Percentiles rank a stretch among this genome's conserved stretches.
phyloP scores from a whole-genome alignment of 30 jellyfish, hydroid and myxozoan genomes.

The Haliclystus octoradiatus region DNA sequence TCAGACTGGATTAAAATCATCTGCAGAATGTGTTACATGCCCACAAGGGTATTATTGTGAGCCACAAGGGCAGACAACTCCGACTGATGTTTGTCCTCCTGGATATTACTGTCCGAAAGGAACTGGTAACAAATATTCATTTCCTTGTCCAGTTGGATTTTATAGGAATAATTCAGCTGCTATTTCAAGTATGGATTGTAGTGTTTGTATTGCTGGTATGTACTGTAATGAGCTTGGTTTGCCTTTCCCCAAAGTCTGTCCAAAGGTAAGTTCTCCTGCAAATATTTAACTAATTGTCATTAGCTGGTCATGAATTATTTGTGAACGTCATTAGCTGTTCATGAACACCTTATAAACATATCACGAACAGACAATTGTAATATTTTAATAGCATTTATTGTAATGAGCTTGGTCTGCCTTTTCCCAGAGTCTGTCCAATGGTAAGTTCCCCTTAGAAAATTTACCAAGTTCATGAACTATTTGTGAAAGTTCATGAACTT shows the following conservation, averaged over 20 bases:
- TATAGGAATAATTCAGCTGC: slow-evolving; percentile 95
- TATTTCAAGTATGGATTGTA: slow-evolving; percentile 77
- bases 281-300: no score
- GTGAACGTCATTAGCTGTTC: no score
- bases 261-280: slow-evolving; percentile 64
- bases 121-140: slow-evolving; percentile 55
- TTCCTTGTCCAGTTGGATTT: slow-evolving; percentile 96
- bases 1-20: slow-evolving; percentile 53
- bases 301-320: no score
- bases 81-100: slow-evolving; percentile 81
- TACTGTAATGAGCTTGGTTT: slow-evolving; percentile 80
- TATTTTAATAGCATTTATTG: no score
- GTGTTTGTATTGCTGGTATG: slow-evolving; percentile 82
- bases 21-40: slow-evolving; percentile 72
- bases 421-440: slow-evolving; percentile 71
- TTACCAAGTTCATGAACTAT: no score
- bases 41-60: slow-evolving; percentile 87
- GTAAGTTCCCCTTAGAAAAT: slow-evolving; percentile 61
- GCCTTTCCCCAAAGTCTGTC: slow-evolving; percentile 69
- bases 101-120: slow-evolving; percentile 93
- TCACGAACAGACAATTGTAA: no score
- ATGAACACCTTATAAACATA: no score
- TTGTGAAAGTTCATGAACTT: no score
- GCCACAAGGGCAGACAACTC: slow-evolving; percentile 75
- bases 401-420: no score